These are phyloP conservation scores for Cyanoderma ruficeps DNA, from an alignment of 2,113 vertebrate species.

Conservation along the genomic window DNA sequence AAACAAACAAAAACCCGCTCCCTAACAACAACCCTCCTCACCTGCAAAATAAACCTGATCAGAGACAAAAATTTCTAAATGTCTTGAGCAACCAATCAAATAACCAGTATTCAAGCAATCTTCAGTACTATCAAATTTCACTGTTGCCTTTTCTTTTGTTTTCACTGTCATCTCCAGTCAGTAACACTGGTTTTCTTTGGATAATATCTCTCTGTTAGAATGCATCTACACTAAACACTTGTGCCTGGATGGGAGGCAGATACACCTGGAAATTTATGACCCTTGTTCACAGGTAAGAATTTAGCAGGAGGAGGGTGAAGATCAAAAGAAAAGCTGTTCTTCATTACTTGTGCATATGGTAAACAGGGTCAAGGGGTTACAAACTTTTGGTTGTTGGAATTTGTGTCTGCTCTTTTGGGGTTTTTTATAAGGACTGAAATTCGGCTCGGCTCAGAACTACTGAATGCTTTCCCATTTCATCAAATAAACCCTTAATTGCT, in stretches of 20 bases:
- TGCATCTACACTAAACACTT: constrained; percentile 86
- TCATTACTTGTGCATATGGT: neutral
- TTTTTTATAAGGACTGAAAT: neutral
- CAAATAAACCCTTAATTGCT: neutral
- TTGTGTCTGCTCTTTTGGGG: neutral
- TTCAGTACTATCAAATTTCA: neutral
- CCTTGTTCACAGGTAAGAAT: constrained; percentile 84
- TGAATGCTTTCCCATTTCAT: neutral
- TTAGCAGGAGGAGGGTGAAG: neutral
- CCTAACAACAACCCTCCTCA: neutral
- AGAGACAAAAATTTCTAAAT: neutral
- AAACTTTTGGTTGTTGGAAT: neutral
- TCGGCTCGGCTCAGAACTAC: neutral
- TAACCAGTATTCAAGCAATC: neutral
- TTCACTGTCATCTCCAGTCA: neutral
- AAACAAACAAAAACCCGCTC: accelerated
- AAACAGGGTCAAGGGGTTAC: neutral
- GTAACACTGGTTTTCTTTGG: neutral
- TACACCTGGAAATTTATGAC: constrained; percentile 86
- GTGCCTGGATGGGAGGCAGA: constrained; percentile 81
- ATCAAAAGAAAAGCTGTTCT: neutral
- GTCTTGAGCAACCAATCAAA: neutral
- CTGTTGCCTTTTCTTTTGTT: neutral
- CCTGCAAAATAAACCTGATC: too few relatives aligned
- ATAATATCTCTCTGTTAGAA: constrained; percentile 65